A percentile compares a stretch with the other conserved stretches of the same genome.
phyloP scores from a whole-genome alignment of 1,140 invertebrate genomes.

The Trypoxylus dichotomus region DNA sequence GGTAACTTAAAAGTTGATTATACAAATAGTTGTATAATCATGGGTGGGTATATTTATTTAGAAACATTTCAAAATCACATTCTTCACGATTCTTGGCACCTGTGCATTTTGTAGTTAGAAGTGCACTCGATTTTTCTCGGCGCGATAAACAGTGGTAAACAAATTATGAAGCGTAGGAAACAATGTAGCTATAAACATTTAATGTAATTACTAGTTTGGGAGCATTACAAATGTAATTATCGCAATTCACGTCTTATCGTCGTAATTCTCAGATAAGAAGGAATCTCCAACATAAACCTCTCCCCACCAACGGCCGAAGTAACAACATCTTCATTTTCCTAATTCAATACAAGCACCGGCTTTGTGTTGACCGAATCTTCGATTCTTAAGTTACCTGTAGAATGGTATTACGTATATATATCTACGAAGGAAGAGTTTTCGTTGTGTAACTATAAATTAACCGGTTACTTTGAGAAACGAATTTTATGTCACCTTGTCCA shows the following conservation, averaged over 20 bases:
- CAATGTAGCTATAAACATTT: neutral
- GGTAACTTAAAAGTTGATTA: no score
- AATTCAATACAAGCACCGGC: conserved; percentile 21
- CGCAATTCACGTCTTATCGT: conserved; percentile 14
- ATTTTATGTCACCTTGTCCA: neutral
- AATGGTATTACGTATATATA: conserved; percentile 19
- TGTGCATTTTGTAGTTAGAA: neutral
- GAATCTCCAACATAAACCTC: conserved; percentile 40
- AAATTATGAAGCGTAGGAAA: neutral
- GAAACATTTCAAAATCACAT: neutral
- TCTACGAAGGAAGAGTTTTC: conserved; percentile 5
- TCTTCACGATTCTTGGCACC: neutral
- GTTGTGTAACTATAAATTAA: conserved; percentile 20
- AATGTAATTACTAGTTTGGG: neutral
- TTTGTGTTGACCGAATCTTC: conserved; percentile 1
- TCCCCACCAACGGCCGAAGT: conserved; percentile 32
- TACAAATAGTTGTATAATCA: no score
- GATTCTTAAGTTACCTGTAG: neutral
- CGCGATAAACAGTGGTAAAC: neutral
- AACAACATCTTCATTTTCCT: conserved; percentile 31
- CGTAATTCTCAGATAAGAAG: conserved; percentile 35
- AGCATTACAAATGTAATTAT: conserved; percentile 21
- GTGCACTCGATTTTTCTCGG: neutral
- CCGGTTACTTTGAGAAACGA: neutral
- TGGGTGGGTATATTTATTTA: no score